phyloP scores from a whole-genome alignment of 2,797 vertebrate species.

The Poeciliopsis infans region DNA sequence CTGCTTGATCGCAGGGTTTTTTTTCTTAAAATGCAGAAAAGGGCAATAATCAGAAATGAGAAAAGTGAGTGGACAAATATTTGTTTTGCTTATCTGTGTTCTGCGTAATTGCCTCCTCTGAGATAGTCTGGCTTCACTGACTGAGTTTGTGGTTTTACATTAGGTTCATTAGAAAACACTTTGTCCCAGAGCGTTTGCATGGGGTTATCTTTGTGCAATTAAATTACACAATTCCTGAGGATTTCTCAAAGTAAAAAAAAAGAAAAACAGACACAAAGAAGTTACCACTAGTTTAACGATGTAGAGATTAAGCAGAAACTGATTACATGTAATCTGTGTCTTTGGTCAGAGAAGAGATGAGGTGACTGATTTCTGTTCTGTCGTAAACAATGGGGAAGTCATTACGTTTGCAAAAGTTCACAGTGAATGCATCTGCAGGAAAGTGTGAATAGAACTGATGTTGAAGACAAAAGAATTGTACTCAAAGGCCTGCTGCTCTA shows the following conservation, averaged over 20 bases:
- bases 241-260: not conserved
- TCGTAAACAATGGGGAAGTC: not conserved
- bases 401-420: not conserved
- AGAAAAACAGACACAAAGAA: not conserved
- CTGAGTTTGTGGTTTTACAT: slow-evolving; percentile 10
- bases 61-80: slow-evolving; percentile 11
- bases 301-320: not conserved
- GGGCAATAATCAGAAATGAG: not conserved
- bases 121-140: slow-evolving; percentile 11
- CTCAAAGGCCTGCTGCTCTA: too few species aligned
- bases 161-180: not conserved
- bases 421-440: too few species aligned
- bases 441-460: not conserved
- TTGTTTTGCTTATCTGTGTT: not conserved
- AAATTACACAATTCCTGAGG: not conserved
- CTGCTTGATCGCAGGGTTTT: slow-evolving; percentile 7
- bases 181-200: not conserved
- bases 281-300: not conserved
- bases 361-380: not conserved
- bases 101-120: slow-evolving; percentile 11
- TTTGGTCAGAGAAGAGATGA: not conserved
- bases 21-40: not conserved
- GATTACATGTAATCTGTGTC: not conserved
- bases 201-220: not conserved
- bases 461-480: not conserved